Evolutionary conservation across 1,140 invertebrate genomes (phyloP).

Genomic region (Seison nebaliae): DNA sequence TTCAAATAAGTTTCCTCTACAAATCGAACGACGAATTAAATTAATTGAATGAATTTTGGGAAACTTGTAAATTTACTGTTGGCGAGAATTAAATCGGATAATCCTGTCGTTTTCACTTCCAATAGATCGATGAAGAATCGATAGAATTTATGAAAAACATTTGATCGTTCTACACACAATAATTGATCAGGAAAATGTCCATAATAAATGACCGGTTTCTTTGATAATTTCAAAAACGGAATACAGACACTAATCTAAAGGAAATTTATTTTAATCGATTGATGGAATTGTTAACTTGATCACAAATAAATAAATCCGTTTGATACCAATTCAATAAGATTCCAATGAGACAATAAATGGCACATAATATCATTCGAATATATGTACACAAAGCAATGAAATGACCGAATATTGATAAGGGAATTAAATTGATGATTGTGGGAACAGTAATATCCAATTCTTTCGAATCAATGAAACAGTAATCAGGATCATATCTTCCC

Average conservation of each 20-base stretch:
- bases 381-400: conserved; percentile 73
- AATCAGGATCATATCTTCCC: conserved; percentile 62
- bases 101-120: conserved; percentile 59
- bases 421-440: conserved; percentile 31
- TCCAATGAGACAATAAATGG: conserved; percentile 39
- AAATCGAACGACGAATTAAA: conserved; percentile 17
- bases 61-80: conserved; percentile 75
- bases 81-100: conserved; percentile 58
- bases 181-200: conserved; percentile 92
- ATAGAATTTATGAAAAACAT: conserved; percentile 42
- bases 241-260: conserved; percentile 6
- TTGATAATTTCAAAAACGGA: conserved; percentile 2
- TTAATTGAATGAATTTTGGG: no score
- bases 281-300: no score
- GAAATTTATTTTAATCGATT: no score
- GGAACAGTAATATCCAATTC: conserved; percentile 34
- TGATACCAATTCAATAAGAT: conserved; percentile 32
- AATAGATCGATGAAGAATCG: conserved; percentile 61
- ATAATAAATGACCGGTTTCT: conserved; percentile 51
- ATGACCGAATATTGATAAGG: conserved; percentile 42
- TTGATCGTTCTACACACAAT: conserved; percentile 31
- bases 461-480: conserved; percentile 74
- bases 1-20: conserved; percentile 25
- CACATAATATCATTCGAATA: conserved; percentile 59
- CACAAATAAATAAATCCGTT: conserved; percentile 62